phyloP scores from a whole-genome alignment of 1,140 invertebrate species.

The Lineus longissimus region DNA sequence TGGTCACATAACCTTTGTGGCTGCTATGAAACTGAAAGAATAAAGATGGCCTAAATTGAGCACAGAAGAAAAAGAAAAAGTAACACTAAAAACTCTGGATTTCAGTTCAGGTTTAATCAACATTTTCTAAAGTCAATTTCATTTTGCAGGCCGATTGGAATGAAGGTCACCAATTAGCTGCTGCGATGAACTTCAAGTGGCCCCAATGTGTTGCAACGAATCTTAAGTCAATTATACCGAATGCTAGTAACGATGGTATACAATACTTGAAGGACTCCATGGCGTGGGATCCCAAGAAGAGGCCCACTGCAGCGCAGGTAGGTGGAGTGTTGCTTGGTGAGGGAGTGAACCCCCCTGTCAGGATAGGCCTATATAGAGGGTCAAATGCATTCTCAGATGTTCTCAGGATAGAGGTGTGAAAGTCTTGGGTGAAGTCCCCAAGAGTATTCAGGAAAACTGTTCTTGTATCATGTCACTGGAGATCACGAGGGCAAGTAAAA shows the following conservation, averaged over 20 bases:
- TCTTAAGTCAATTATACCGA: slow-evolving; percentile 75
- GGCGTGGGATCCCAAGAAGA: slow-evolving; percentile 85
- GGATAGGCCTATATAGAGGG: background rate
- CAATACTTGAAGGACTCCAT: slow-evolving; percentile 82
- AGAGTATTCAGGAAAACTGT: too few relatives aligned
- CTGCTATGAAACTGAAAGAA: too few relatives aligned
- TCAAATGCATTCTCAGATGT: background rate
- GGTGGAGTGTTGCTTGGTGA: background rate
- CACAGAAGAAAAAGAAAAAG: too few relatives aligned
- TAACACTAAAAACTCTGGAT: too few relatives aligned
- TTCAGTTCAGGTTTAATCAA: too few relatives aligned
- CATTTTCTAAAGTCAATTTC: too few relatives aligned
- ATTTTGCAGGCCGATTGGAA: slow-evolving; percentile 82
- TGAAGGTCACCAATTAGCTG: slow-evolving; percentile 88
- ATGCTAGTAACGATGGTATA: slow-evolving; percentile 78
- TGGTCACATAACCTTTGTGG: too few relatives aligned
- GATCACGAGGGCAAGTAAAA: too few relatives aligned
- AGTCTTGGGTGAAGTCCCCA: too few relatives aligned
- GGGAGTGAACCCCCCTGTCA: background rate
- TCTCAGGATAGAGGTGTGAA: background rate
- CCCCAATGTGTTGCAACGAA: slow-evolving; percentile 62
- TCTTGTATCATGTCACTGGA: too few relatives aligned
- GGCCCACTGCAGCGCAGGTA: slow-evolving; percentile 72
- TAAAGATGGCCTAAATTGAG: too few relatives aligned
- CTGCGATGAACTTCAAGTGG: slow-evolving; percentile 94